phyloP scores from a whole-genome alignment of 1,140 invertebrate genomes.

The Hypothenemus hampei region DNA sequence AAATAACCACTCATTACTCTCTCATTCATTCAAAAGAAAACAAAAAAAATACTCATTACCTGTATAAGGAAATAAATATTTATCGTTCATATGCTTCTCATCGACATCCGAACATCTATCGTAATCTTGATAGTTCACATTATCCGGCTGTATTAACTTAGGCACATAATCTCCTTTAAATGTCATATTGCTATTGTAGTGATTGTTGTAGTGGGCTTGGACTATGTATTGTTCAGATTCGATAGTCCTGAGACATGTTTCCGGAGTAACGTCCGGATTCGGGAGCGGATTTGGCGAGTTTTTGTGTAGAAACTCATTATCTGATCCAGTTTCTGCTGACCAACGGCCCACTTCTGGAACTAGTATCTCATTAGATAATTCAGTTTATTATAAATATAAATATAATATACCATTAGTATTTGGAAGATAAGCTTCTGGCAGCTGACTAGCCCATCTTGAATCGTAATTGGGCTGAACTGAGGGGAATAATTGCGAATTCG shows the following conservation, averaged over 20 bases:
- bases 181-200: slow-evolving; percentile 49
- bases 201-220: slow-evolving; percentile 49
- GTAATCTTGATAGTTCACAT: slow-evolving; percentile 55
- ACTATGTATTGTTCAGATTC: slow-evolving; percentile 48
- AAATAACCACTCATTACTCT: neutral
- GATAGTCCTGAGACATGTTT: slow-evolving; percentile 52
- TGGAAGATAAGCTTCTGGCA: slow-evolving; percentile 58
- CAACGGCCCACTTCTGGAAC: slow-evolving; percentile 63
- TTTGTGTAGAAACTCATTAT: slow-evolving; percentile 64
- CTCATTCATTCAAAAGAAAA: no score
- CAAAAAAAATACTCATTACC: slow-evolving; percentile 42
- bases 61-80: slow-evolving; percentile 73
- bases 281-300: slow-evolving; percentile 68
- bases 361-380: slow-evolving; percentile 27
- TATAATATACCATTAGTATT: slow-evolving; percentile 45
- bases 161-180: slow-evolving; percentile 45
- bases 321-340: slow-evolving; percentile 72
- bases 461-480: slow-evolving; percentile 66
- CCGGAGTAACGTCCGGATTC: slow-evolving; percentile 63
- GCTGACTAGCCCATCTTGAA: slow-evolving; percentile 62
- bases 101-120: slow-evolving; percentile 66
- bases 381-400: neutral
- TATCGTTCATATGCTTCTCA: slow-evolving; percentile 67
- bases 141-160: slow-evolving; percentile 55
- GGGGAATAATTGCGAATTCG: slow-evolving; percentile 64